Evolutionary conservation across 2,888 invertebrate species (phyloP).

Genomic region (Cotesia congregata): DNA sequence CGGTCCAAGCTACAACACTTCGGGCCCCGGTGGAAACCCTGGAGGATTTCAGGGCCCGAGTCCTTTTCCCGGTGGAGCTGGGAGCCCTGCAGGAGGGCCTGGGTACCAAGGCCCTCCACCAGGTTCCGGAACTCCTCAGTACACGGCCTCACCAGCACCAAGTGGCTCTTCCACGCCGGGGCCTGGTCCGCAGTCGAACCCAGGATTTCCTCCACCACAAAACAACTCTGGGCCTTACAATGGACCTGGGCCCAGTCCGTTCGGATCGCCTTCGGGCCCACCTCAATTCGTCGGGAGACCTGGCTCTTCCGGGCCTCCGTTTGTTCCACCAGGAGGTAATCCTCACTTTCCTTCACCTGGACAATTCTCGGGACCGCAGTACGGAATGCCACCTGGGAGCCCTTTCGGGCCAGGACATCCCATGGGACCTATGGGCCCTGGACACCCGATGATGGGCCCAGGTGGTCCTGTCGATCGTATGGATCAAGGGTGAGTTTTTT

Average conservation of each 20-base stretch:
- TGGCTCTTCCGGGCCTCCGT: slow-evolving; percentile 80
- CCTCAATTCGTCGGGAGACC: slow-evolving; percentile 77
- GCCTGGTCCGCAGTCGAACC: slow-evolving; percentile 76
- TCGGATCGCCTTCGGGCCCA: slow-evolving; percentile 78
- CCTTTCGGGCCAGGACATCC: slow-evolving; percentile 79
- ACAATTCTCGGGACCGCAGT: slow-evolving; percentile 77
- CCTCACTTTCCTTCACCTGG: slow-evolving; percentile 78
- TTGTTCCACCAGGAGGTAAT: slow-evolving; percentile 78
- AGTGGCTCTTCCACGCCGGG: slow-evolving; percentile 88
- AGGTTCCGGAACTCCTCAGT: slow-evolving; percentile 85
- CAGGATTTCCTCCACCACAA: slow-evolving; percentile 68
- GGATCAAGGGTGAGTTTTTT: slow-evolving; percentile 79
- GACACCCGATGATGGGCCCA: slow-evolving; percentile 79
- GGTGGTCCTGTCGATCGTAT: slow-evolving; percentile 84
- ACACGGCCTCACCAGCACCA: slow-evolving; percentile 88
- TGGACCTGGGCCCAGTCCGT: slow-evolving; percentile 79
- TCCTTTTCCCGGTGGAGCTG: slow-evolving; percentile 77
- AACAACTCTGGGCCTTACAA: slow-evolving; percentile 75
- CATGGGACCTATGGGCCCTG: slow-evolving; percentile 76
- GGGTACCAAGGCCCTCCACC: slow-evolving; percentile 81
- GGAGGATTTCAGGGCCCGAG: slow-evolving; percentile 77
- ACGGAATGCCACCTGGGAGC: slow-evolving; percentile 80
- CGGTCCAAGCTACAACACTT: slow-evolving; percentile 52
- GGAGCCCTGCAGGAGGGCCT: slow-evolving; percentile 82
- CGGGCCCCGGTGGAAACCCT: slow-evolving; percentile 59